Evolutionary conservation across 2,113 vertebrate species (phyloP).

Genomic region (Pelecanoides urinatrix): DNA sequence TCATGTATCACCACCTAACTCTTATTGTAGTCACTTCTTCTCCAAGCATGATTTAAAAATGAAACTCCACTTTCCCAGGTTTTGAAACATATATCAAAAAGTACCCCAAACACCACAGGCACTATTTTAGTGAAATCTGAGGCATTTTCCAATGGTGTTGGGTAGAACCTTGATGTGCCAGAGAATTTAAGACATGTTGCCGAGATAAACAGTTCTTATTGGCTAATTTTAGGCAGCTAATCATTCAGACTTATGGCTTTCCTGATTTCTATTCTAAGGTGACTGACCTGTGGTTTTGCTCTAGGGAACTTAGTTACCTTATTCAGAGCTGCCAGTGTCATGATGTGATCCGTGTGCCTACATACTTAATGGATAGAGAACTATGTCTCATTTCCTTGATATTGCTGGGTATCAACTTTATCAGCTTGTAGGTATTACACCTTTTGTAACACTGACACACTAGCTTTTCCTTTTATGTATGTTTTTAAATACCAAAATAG

Average conservation of each 20-base stretch:
- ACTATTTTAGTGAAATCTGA: neutral
- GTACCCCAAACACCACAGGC: neutral
- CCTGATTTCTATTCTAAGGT: neutral
- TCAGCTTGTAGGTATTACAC: neutral
- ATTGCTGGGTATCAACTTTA: neutral
- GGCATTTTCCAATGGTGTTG: neutral
- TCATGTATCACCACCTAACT: neutral
- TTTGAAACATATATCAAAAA: neutral
- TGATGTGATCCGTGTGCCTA: neutral
- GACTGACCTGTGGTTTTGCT: neutral
- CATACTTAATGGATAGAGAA: neutral
- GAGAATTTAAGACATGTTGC: neutral
- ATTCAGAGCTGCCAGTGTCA: neutral
- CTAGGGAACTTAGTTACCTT: neutral
- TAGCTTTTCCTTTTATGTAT: neutral
- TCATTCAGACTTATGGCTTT: neutral
- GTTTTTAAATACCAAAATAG: neutral
- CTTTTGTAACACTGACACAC: neutral
- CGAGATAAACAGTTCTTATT: neutral
- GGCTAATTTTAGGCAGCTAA: neutral
- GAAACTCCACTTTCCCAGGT: neutral
- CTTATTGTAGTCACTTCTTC: neutral
- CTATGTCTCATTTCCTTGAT: neutral
- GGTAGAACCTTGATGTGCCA: neutral
- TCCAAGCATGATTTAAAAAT: neutral